These are phyloP conservation scores for Catharus fuscescens DNA, from an alignment of 2,113 vertebrate species.

Conservation along the genomic window DNA sequence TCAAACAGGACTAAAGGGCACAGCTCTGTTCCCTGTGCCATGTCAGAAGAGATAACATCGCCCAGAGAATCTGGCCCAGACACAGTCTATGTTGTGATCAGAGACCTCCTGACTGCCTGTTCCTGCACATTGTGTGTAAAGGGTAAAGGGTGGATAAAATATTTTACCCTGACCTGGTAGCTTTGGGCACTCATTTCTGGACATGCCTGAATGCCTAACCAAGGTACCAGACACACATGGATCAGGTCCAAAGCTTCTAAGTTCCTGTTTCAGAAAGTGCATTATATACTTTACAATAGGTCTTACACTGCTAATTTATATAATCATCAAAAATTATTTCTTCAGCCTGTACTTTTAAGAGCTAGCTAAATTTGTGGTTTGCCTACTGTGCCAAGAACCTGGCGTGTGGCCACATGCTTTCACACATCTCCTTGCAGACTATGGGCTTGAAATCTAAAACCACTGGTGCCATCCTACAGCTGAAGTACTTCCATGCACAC, in stretches of 20 bases:
- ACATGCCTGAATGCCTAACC: background rate
- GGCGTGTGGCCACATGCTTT: slow-evolving; percentile 22
- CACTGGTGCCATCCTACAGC: slow-evolving; percentile 23
- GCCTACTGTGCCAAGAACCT: slow-evolving; percentile 18
- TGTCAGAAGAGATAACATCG: background rate
- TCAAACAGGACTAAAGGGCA: background rate
- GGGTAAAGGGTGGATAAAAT: background rate
- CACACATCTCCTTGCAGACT: slow-evolving; percentile 6
- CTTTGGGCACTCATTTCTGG: background rate
- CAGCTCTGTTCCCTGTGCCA: background rate
- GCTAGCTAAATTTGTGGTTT: slow-evolving; percentile 35
- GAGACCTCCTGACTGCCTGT: background rate
- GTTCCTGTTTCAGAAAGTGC: background rate
- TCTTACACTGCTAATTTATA: background rate
- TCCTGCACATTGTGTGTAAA: background rate
- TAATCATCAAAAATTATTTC: slow-evolving; percentile 41
- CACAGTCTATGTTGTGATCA: background rate
- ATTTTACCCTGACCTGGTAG: background rate
- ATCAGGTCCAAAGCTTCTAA: background rate
- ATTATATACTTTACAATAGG: background rate
- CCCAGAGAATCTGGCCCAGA: background rate
- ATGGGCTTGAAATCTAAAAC: slow-evolving; percentile 15
- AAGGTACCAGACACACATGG: background rate
- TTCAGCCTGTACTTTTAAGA: slow-evolving; percentile 43
- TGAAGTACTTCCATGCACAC: background rate